phyloP scores from a whole-genome alignment of 2,888 invertebrate genomes.

The Rhorus exstirpatorius region DNA sequence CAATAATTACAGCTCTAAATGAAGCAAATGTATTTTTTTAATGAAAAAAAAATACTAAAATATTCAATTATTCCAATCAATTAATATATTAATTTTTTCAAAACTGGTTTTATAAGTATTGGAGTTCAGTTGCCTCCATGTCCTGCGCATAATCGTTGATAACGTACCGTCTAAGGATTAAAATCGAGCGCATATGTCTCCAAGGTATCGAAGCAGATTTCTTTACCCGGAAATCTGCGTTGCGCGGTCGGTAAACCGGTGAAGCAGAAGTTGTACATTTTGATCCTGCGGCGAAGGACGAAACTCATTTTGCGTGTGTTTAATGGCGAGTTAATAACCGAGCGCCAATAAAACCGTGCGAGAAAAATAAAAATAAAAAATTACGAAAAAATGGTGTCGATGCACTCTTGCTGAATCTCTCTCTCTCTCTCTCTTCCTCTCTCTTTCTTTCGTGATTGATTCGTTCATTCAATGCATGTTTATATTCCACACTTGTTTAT shows the following conservation, averaged over 20 bases:
- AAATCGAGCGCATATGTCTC: slow-evolving; percentile 51
- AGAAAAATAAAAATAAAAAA: slow-evolving; percentile 10
- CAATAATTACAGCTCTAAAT: too few relatives aligned
- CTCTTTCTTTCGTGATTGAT: neutral
- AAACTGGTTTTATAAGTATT: neutral
- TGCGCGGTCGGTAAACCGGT: slow-evolving; percentile 68
- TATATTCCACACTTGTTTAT: neutral
- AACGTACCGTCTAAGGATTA: slow-evolving; percentile 71
- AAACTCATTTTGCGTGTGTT: slow-evolving; percentile 36
- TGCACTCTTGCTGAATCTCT: neutral
- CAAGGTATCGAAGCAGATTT: slow-evolving; percentile 63
- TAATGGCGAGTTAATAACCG: slow-evolving; percentile 37
- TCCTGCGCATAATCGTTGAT: slow-evolving; percentile 55
- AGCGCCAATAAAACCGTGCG: slow-evolving; percentile 31
- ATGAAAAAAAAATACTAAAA: too few relatives aligned
- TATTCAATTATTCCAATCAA: neutral
- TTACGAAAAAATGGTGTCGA: slow-evolving; percentile 17
- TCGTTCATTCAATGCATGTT: neutral
- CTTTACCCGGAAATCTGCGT: slow-evolving; percentile 66
- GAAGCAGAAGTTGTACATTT: slow-evolving; percentile 36
- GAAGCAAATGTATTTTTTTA: too few relatives aligned
- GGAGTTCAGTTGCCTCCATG: neutral
- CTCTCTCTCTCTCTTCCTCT: neutral
- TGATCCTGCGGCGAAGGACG: slow-evolving; percentile 21
- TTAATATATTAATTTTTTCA: neutral